These are phyloP conservation scores for Tetramorium alpestre DNA, from an alignment of 1,140 invertebrate species.

Conservation along the genomic window DNA sequence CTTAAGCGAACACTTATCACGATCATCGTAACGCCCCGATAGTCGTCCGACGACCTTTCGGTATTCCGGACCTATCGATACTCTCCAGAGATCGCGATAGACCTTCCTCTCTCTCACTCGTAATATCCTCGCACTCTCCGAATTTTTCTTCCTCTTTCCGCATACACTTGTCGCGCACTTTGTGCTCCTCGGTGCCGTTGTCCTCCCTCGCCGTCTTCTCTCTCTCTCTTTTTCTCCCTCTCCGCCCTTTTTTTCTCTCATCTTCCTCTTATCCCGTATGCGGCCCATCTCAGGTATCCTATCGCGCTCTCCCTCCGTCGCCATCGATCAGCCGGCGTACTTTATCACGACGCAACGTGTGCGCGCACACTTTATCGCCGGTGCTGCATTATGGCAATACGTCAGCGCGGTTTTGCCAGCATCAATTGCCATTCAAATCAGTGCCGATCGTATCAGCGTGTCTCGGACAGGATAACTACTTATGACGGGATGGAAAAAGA, in stretches of 20 bases:
- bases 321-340: constrained; percentile 74
- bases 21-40: constrained; percentile 19
- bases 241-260: neutral
- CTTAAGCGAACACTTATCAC: constrained; percentile 38
- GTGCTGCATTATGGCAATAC: constrained; percentile 79
- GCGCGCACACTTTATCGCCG: constrained; percentile 70
- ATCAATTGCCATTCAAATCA: constrained; percentile 82
- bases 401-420: constrained; percentile 78
- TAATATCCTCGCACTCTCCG: constrained; percentile 23
- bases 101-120: neutral
- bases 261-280: constrained; percentile 23
- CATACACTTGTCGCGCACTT: constrained; percentile 1
- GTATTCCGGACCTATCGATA: constrained; percentile 27
- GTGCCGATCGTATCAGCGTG: constrained; percentile 65
- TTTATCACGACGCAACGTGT: constrained; percentile 73
- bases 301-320: constrained; percentile 40
- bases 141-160: neutral
- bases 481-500: constrained; percentile 8
- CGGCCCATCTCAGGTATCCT: constrained; percentile 20
- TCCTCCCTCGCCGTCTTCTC: neutral
- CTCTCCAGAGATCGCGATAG: constrained; percentile 39
- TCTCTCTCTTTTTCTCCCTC: neutral
- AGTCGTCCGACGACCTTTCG: neutral
- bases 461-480: constrained; percentile 53
- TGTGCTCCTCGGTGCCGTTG: neutral